phyloP scores from a whole-genome alignment of 2,113 vertebrate genomes.

The Corydoras maculifer region DNA sequence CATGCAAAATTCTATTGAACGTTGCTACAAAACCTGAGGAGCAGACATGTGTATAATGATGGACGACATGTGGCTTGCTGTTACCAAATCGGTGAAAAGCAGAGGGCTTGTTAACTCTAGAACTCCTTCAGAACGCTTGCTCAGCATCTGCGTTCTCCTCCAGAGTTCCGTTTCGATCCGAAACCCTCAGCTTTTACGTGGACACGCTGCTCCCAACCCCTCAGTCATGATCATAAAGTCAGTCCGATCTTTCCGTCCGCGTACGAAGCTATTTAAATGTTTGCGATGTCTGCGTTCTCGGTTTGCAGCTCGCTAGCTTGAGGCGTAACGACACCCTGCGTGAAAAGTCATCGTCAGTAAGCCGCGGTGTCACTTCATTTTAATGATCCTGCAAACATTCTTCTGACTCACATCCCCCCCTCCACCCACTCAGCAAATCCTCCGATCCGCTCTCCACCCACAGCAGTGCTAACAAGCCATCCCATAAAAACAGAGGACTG shows the following conservation, averaged over 20 bases:
- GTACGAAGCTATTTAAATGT: neutral
- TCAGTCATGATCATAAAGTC: too few species aligned
- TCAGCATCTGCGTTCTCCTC: neutral
- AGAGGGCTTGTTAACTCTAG: neutral
- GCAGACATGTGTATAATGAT: neutral
- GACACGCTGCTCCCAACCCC: neutral
- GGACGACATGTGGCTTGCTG: neutral
- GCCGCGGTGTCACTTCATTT: slow-evolving; percentile 20
- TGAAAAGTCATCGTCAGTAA: neutral
- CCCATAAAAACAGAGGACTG: slow-evolving; percentile 23
- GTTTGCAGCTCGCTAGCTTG: neutral
- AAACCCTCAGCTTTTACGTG: neutral
- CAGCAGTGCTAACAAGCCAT: slow-evolving; percentile 31
- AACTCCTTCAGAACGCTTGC: neutral
- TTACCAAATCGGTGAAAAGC: neutral
- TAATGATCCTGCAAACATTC: slow-evolving; percentile 30
- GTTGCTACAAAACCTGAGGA: too few species aligned
- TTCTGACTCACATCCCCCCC: slow-evolving; percentile 29
- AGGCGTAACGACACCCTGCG: neutral
- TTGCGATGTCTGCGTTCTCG: neutral
- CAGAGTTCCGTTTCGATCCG: neutral
- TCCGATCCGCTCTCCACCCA: slow-evolving; percentile 31
- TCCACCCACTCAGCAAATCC: slow-evolving; percentile 28
- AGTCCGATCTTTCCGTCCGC: too few species aligned
- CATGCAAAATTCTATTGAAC: too few species aligned